Percentiles rank a stretch among this genome's conserved stretches.
Evolutionary conservation across 2,113 vertebrate genomes (phyloP).

Genomic region (Hyperopisus bebe): DNA sequence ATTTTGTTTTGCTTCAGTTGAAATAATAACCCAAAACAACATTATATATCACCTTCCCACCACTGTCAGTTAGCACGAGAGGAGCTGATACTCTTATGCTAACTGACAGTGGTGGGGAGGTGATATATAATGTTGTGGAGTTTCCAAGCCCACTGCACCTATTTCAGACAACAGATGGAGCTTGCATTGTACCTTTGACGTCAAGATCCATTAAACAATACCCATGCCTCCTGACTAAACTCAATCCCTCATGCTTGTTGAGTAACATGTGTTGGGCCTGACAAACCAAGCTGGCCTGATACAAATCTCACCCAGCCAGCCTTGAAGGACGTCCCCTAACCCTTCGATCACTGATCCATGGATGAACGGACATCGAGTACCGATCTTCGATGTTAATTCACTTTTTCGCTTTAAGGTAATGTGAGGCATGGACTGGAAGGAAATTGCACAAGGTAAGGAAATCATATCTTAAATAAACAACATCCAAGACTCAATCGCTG

Average conservation of each 20-base stretch:
- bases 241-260: not conserved
- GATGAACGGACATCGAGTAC: constrained; percentile 44
- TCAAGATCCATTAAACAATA: not conserved
- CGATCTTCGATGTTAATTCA: constrained; percentile 37
- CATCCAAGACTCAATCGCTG: constrained; percentile 41
- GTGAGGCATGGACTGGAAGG: constrained; percentile 15
- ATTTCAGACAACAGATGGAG: not conserved
- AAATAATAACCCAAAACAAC: not conserved
- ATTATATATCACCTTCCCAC: not conserved
- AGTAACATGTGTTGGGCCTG: not conserved
- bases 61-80: not conserved
- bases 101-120: not conserved
- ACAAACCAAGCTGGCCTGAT: not conserved
- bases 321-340: not conserved
- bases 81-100: not conserved
- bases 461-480: constrained; percentile 41
- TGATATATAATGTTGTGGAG: not conserved
- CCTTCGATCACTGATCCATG: not conserved
- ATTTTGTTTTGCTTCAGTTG: not conserved
- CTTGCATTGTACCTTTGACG: not conserved
- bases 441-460: constrained; percentile 39
- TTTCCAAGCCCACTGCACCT: not conserved
- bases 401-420: constrained; percentile 39
- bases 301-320: not conserved
- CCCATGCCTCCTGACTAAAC: not conserved